Evolutionary conservation across 2,797 vertebrate species (phyloP), one percentile per base, ranked within the genome.

Genomic region (Todus mexicanus): DNA sequence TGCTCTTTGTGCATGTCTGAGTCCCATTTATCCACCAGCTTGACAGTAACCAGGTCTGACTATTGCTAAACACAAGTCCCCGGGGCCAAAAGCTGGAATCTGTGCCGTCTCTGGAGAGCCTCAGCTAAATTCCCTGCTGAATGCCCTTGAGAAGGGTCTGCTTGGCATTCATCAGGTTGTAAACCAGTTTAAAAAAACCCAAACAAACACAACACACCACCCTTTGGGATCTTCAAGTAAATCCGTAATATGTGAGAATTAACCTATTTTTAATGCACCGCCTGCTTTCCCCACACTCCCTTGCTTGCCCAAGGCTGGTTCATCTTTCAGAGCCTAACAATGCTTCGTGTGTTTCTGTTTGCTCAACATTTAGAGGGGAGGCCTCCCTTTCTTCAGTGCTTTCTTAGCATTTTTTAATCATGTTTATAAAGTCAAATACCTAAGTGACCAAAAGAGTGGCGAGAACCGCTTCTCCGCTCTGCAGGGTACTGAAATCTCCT

Each of bases 391-490:
- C 87, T 89, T 91, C 80, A 92, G 59, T 2, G 16, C 73, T 91
- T 95, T 96, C 79, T 91, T 95, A 80, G 84, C 85, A 79, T 93
- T 92, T 96, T 93, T 82, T 48, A 93, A 87, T 94, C 91, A 50
- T 89, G 87, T 92, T 94, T 96, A 96, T 92, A 92, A 97, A 96
- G 95, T 87, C 91, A 96, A 94, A 91, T 83, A 87, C 65, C 89
- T 84, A 92, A 94, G 74, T 95, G 94, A 92, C 95, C 92, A 90
- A 83, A 78, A 77, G 81, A 86, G 84, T 0, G 3, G 45, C 9
- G 1, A 71, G 87, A 89, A 27, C 76, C 18, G 91, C 74, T 89
- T 91, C 84, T 90, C 91, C 4, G 11, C 94, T 65, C 83, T 31
- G 86, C 78, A 54, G 81, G 91, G 69, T 68, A 82, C 85, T 73